Base-by-base conservation (phyloP, 2,797 vertebrate genomes). In the Orientallactaga sibirica region DNA sequence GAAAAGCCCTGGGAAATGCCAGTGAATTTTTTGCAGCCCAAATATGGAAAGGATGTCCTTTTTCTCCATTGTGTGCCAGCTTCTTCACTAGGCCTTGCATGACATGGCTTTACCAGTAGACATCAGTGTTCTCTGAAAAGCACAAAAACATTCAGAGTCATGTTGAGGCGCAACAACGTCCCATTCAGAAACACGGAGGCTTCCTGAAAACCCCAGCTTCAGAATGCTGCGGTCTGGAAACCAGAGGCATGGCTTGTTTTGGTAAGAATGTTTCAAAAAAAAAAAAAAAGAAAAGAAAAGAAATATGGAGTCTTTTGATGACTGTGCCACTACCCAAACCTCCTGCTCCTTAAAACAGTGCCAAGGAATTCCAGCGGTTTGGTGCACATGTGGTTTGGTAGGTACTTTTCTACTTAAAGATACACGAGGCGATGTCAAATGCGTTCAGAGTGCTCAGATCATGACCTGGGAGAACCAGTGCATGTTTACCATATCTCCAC, bases 311-410 rank as follows among this genome's bases (percentile, higher is more conserved):
- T 94, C 90, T 66, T 97, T 95, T 95, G 76, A 90, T 96, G 93
- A 97, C 93, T 91, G 92, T 77, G 95, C 96, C 78, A 81, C 91
- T 85, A 88, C 75, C 92, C 93, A 94, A 92, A n/a, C 61, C 78
- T 96, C 83, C 70, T 74, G 25, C 78, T 96, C 15, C 12, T 37
- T 80, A 92, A 97, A 97, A 97, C 95, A 96, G 82, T 95, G 96
- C 98, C 97, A 97, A 98, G 94, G 94, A 97, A 97, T 97, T 96
- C 96, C 94, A 97, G 93, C 92, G 97, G 97, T 97, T 96, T 97
- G 95, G 62, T 94, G 91, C 88, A 96, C 96, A 97, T 96, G 97
- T 97, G 97, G 92, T 68, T 97, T 98, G 97, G 97, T 96, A 98
- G 97, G 96, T 98, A 97, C 96, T 97, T 97, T 61, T 96, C 85